Evolutionary conservation across 2,113 vertebrate species (phyloP).

Genomic region (Rhinopithecus roxellana): DNA sequence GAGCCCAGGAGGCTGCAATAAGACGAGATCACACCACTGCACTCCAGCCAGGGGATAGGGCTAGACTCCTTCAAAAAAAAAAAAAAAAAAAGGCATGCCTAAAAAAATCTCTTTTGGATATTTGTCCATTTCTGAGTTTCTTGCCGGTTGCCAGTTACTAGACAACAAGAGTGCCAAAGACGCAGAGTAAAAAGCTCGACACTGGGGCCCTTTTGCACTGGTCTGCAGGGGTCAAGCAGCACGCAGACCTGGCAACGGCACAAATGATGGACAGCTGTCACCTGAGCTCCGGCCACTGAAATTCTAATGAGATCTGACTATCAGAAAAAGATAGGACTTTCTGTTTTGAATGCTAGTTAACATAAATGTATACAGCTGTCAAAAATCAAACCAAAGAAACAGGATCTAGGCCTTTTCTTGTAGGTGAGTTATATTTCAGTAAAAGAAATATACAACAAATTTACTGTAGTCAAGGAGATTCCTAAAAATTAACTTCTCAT

Average conservation of each 20-base stretch:
- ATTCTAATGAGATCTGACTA: rapidly evolving
- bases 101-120: neutral
- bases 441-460: rapidly evolving
- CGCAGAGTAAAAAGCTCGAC: rapidly evolving
- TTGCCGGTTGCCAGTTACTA: neutral
- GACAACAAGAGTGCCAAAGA: neutral
- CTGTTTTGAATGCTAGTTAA: neutral
- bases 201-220: rapidly evolving
- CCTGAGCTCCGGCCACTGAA: rapidly evolving
- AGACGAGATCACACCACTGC: no score
- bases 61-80: no score
- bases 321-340: neutral
- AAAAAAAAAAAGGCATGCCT: no score
- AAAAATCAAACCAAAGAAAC: neutral
- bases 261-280: rapidly evolving
- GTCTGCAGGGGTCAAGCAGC: neutral
- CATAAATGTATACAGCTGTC: rapidly evolving
- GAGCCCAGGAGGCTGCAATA: no score
- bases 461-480: neutral
- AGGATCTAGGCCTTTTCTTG: neutral
- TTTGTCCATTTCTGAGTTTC: neutral
- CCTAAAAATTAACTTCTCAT: neutral
- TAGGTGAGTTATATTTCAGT: neutral
- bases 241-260: rapidly evolving
- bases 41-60: no score